Evolutionary conservation across 2,113 vertebrate species (phyloP), one percentile per base, ranked within the genome.

Genomic region (Physeter macrocephalus): DNA sequence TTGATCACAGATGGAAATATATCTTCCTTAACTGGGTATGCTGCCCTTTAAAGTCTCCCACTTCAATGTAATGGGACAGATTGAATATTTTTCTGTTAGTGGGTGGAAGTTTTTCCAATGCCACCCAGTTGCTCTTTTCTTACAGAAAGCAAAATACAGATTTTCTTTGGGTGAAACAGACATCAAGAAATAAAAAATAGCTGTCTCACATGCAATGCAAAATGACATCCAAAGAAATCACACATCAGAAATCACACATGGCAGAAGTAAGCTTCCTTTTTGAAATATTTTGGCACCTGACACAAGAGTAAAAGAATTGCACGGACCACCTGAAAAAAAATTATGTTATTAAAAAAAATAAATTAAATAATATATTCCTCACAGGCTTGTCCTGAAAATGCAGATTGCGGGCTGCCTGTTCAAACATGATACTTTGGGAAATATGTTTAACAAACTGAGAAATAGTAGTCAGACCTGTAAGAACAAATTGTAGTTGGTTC

Each of bases 101-200:
- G 96, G 96, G 97, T 95, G 81, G 96, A 98, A 98, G 96, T 96
- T 98, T 98, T 97, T 96, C 98, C 80, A 46, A 57, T 96, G 96
- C 95, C 95, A 97, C 96, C 83, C 96, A 97, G 96, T 98, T 97
- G 96, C 97, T 98, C 98, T 98, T 98, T 98, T 98, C 97, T 98
- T 97, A 88, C 80, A 95, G 92, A 97, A 98, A 97, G 90, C 93
- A 98, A 98, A 97, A 97, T 98, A 96, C 96, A 98, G 92, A 98
- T 98, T 98, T 98, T 93, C 93, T 97, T 94, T 97, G 93, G 96
- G 96, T 98, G 90, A 96, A 97, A 96, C 96, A 98, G 98, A 98
- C 92, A 98, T 96, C 95, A 98, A 95, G 97, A 96, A 97, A 97
- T 96, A 97, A 97, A 90, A 97, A 98, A 94, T 97, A 98, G 96